Percentiles rank a stretch among this genome's conserved stretches.
Evolutionary conservation across 2,113 vertebrate species (phyloP).

Genomic region (Myotis lucifugus): DNA sequence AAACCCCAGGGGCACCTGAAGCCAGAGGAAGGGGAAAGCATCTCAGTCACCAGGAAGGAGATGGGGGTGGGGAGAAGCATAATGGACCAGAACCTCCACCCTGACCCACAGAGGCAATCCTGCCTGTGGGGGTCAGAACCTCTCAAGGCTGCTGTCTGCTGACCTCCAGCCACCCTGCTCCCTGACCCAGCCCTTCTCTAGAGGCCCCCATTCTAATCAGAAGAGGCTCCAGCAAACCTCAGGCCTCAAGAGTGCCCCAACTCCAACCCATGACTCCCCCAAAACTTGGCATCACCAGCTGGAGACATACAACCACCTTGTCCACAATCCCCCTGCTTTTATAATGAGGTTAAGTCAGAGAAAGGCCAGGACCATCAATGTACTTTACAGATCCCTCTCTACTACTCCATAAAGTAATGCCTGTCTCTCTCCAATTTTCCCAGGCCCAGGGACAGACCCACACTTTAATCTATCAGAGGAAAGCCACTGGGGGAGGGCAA

Average conservation of each 20-base stretch:
- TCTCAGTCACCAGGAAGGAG: neutral
- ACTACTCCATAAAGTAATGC: neutral
- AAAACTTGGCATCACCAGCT: neutral
- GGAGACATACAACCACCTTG: neutral
- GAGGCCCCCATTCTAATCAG: neutral
- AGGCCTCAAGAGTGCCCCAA: neutral
- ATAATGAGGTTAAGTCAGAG: neutral
- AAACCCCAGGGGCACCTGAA: slow-evolving; percentile 5
- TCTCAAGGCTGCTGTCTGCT: neutral
- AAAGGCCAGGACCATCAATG: neutral
- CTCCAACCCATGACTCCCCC: neutral
- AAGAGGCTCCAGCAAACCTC: neutral
- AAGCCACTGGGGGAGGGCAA: slow-evolving; percentile 16
- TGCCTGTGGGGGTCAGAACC: neutral
- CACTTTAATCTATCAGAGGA: neutral
- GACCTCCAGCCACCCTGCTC: neutral
- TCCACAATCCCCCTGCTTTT: neutral
- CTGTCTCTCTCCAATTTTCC: neutral
- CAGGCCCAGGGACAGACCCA: neutral
- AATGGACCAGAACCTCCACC: neutral
- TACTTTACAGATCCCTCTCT: neutral
- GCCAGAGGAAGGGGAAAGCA: neutral
- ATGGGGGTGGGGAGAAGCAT: neutral
- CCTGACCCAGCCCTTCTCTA: neutral
- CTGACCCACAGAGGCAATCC: neutral